Conservation (phyloP, 2,113 vertebrate species). For the Psittacula cyanocephala region DNA sequence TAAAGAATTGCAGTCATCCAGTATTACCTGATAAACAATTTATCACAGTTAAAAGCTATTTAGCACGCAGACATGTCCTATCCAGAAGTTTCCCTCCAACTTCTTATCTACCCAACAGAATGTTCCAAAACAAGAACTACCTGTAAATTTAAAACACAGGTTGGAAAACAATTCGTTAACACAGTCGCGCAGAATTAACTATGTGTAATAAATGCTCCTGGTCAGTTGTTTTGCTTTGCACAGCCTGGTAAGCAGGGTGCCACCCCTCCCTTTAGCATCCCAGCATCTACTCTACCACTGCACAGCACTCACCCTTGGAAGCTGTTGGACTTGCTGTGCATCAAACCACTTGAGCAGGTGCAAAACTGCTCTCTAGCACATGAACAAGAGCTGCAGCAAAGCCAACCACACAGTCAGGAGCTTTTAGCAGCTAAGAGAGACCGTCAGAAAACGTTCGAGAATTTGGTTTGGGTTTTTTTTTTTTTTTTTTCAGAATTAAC, state of each 20-base stretch:
- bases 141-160: neutral
- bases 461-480: too few species aligned
- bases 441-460: neutral
- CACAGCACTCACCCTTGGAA: rapidly evolving
- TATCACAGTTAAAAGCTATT: neutral
- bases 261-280: neutral
- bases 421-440: neutral
- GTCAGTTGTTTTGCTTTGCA: neutral
- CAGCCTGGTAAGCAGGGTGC: too few species aligned
- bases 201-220: neutral
- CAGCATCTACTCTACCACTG: neutral
- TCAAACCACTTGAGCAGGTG: neutral
- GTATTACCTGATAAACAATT: rapidly evolving
- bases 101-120: neutral
- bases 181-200: neutral
- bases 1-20: neutral
- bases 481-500: neutral
- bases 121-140: neutral
- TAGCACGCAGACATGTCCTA: neutral
- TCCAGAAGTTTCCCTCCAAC: neutral
- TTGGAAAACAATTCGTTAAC: neutral
- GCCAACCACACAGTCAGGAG: neutral
- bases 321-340: neutral
- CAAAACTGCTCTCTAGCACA: neutral
- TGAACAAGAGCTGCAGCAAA: neutral